Evolutionary conservation across 2,113 vertebrate species (phyloP), one percentile per base, ranked within the genome.

Genomic region (Serinus canaria): DNA sequence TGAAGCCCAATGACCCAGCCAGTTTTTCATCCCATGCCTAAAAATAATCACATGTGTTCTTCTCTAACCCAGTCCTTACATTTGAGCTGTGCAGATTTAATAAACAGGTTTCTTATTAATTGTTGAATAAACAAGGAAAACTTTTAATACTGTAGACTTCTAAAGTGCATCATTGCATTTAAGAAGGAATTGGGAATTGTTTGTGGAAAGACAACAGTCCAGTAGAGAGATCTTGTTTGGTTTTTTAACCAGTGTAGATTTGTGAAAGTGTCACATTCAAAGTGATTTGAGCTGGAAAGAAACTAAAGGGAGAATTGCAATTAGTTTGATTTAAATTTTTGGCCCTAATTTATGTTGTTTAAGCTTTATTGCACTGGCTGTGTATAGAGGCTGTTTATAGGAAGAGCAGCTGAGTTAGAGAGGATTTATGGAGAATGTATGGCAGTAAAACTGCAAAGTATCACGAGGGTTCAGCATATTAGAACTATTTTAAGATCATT

Each of bases 311-410:
- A 87, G 10, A 62, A 39, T 33, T 86, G 43, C 6, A 19, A 1
- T 69, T 85, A 20, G 11, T 66, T 75, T 46, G 59, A 85, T 15
- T 50, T 47, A 10, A 19, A 14, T 59, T 82, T 50, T 67, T 1
- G 0, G 7, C 69, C 11, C 1, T 1, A 35, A 21, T 69, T 78
- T 72, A 23, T 3, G 0, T 49, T 63, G 39, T 22, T 78, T 63
- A 62, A 41, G 35, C 43, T 70, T 58, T 49, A 20, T 80, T 64
- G 30, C 13, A 9, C 17, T 60, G 33, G 6, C 52, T 80, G 39
- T 3, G 0, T n/a, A 23, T 80, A 41, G 44, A 90, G 31, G 17
- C 59, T 1, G 0, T 50, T 44, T 59, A 9, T 25, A 50, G 44
- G 87, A 85, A 69, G 82, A 85, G 20, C 60, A 70, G 3, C 28